Percentiles rank a stretch among this genome's conserved stretches.
Conservation (phyloP, 2,113 vertebrate genomes). For the Saguinus midas region DNA sequence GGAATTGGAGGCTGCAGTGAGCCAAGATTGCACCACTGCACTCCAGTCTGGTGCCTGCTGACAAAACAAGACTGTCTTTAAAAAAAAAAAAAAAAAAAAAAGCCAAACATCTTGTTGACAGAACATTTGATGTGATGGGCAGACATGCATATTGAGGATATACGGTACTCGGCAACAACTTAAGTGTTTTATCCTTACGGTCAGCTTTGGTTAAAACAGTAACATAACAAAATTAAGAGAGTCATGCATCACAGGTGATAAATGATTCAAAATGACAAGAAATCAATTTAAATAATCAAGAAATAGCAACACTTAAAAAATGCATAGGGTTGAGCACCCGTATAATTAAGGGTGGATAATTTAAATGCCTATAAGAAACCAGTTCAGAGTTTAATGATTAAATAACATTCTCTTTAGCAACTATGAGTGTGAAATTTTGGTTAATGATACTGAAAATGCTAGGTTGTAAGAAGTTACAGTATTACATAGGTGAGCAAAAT, state of each 20-base stretch:
- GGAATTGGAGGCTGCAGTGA: too few relatives aligned
- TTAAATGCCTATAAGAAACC: slow-evolving; percentile 49
- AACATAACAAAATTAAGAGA: not conserved
- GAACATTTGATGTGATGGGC: not conserved
- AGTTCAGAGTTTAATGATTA: slow-evolving; percentile 2
- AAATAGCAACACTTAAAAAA: not conserved
- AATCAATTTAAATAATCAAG: slow-evolving; percentile 21
- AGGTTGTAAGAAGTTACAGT: not conserved
- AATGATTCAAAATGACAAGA: slow-evolving; percentile 13
- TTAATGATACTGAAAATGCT: not conserved
- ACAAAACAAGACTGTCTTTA: too few relatives aligned
- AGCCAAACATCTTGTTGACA: not conserved
- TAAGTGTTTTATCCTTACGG: not conserved
- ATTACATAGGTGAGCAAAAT: not conserved
- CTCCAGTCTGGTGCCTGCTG: too few relatives aligned
- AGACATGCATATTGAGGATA: not conserved
- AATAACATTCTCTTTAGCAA: slow-evolving; percentile 43
- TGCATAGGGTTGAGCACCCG: not conserved
- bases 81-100: too few relatives aligned
- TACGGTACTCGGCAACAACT: not conserved
- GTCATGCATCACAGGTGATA: not conserved
- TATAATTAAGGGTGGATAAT: not conserved
- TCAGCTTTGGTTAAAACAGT: slow-evolving; percentile 35
- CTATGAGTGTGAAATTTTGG: not conserved
- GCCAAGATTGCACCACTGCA: too few relatives aligned